Base-by-base conservation (phyloP, 2,888 invertebrate genomes). In the Cryptops parisi region DNA sequence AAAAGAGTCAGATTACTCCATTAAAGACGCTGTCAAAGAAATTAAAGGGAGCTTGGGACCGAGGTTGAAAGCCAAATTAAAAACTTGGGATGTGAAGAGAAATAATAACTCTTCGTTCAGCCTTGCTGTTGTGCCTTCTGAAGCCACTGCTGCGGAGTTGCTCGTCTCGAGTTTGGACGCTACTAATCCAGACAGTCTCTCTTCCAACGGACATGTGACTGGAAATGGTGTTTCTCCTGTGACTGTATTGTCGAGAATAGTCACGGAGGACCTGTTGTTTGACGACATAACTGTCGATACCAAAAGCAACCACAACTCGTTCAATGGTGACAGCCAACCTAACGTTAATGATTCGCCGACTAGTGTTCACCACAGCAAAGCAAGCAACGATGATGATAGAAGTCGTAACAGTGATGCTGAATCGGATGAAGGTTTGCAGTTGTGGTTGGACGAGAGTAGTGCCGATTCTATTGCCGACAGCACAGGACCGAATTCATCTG, bases 381-480 rank as follows among this genome's bases (percentile, higher is more conserved):
- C 46, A 21, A 46, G 21, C 24, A 21, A 5, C 6, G 6, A 9
- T 46, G 46, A 19, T 46, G 5, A 6, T 21, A 9, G 19, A 6
- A 12, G 9, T 12, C 6, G 12, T 21, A 50, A 33, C 24, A 45
- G 45, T 9, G 52, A 52, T 1, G 33, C 45, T n/a, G 52, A 44
- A 19, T 52, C 52, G 2, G 52, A 52, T 15, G 52, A 52, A 33
- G 52, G 52, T 1, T 23, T 50, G 41, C 25, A 52, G 2, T 45
- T 52, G 22, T 52, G 52, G 52, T 23, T 52, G 22, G 52, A 52
- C 21, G 52, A 52, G 22, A 26, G 44, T 2, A 45, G 44, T 19
- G 5, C n/a, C 6, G 51, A 43, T 9, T 33, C 33, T 9, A 9
- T 33, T 9, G 9, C 15, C 9, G n/a, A n/a, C n/a, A n/a, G n/a